phyloP scores from a whole-genome alignment of 2,797 vertebrate genomes.

The Anabas testudineus region DNA sequence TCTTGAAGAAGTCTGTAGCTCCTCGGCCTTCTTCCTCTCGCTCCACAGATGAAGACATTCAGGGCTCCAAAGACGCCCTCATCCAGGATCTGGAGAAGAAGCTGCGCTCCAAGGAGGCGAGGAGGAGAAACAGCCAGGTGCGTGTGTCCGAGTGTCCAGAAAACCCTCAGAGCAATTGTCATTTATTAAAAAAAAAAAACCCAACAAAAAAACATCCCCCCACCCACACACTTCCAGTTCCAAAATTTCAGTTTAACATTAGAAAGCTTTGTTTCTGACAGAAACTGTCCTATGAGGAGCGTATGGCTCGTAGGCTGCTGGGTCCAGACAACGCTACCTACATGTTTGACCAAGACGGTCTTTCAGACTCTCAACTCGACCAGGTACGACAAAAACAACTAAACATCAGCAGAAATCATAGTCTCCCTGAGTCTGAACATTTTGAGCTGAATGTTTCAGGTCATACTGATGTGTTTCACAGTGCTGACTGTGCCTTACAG shows the following conservation, averaged over 20 bases:
- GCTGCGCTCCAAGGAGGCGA: constrained; percentile 90
- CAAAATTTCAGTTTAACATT: constrained; percentile 24
- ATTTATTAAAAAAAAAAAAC: not conserved
- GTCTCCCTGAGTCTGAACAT: not conserved
- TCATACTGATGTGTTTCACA: constrained; percentile 12
- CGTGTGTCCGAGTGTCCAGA: constrained; percentile 15
- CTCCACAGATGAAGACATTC: constrained; percentile 92
- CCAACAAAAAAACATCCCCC: too few species aligned
- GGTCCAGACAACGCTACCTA: constrained; percentile 90
- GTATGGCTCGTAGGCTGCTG: constrained; percentile 95
- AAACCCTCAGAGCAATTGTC: constrained; percentile 8
- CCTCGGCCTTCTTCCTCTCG: constrained; percentile 83
- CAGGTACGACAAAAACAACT: constrained; percentile 82
- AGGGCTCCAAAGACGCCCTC: constrained; percentile 95
- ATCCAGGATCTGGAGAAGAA: constrained; percentile 98
- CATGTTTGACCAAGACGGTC: constrained; percentile 86
- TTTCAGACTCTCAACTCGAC: constrained; percentile 80
- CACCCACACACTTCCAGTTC: not conserved
- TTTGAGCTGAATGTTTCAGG: constrained; percentile 5
- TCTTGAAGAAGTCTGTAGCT: constrained; percentile 85
- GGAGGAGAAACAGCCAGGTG: constrained; percentile 91
- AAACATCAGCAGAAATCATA: not conserved
- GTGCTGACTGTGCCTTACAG: constrained; percentile 5
- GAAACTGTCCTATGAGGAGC: constrained; percentile 94
- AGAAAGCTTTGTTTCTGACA: constrained; percentile 68